Base-by-base conservation (phyloP, 1,140 invertebrate genomes). In the Physella acuta region DNA sequence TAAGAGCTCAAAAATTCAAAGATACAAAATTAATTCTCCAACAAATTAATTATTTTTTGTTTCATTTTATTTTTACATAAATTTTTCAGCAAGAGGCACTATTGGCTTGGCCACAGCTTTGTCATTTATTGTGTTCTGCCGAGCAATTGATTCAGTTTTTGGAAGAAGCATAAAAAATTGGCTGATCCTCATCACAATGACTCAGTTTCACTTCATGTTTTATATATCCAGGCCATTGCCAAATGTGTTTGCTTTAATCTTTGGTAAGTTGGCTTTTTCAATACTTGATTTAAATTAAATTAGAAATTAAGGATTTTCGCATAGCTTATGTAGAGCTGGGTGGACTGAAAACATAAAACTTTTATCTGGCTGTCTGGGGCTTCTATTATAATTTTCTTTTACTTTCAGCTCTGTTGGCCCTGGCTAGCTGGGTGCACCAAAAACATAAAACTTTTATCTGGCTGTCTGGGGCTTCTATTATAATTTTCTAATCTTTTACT, bases 141-240 rank as follows among this genome's bases (percentile, higher is more conserved):
- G 68, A 56, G 76, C 78, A 24, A 74, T 87, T 17, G 62, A 78
- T 89, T 89, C 76, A 86, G 91, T 73, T 56, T 97, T 94, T 87
- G 95, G 95, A 26, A 80, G 82, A 37, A 88, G 89, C 70, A 91
- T 93, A 82, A 87, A 90, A 24, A 88, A 89, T 73, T 97, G 94
- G 93, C 91, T 94, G 74, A 88, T 93, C 39, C 79, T 91, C 3
- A 89, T 99, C 53, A 95, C 92, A 33, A 88, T 92, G 30, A 91
- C 94, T 16, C 97, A 99, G 81, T 99, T 97, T 86, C 97, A 99
- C 86, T 97, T 98, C 79, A 91, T 98, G 88, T 99, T 95, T 82
- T 99, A 99, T 83, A 88, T 94, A 78, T 94, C 93, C 71, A 88
- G 98, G 64, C 90, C 96, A 28, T 88, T 99, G 73, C 97, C 98